Evolutionary conservation across 2,888 invertebrate genomes (phyloP).

Genomic region (Pecten maximus): DNA sequence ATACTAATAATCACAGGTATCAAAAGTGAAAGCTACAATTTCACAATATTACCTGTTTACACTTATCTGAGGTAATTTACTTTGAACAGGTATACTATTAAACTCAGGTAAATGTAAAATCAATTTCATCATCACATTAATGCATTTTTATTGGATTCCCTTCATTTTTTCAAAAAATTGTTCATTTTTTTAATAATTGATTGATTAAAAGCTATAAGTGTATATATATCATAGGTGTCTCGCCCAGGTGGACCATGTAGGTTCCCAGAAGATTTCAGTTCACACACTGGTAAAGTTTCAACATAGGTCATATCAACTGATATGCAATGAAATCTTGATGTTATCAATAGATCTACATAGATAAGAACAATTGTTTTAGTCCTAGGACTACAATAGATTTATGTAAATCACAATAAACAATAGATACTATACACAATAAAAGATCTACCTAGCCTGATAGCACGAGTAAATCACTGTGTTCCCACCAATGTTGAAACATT

Average conservation of each 20-base stretch:
- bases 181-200: neutral
- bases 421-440: conserved; percentile 31
- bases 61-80: neutral
- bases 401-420: conserved; percentile 26
- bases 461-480: neutral
- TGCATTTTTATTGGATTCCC: neutral
- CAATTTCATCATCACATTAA: neutral
- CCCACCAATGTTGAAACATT: conserved; percentile 1
- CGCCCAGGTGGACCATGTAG: neutral
- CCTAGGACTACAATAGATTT: neutral
- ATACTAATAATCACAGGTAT: neutral
- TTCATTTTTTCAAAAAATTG: neutral
- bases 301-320: neutral
- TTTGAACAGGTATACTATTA: neutral
- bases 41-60: neutral
- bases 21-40: neutral
- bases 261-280: neutral
- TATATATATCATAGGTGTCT: neutral
- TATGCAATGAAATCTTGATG: conserved; percentile 35
- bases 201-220: neutral
- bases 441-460: neutral
- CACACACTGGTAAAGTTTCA: conserved; percentile 28
- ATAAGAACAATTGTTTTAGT: conserved; percentile 8
- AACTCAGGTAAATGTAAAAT: neutral
- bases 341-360: neutral